phyloP scores from a whole-genome alignment of 2,888 invertebrate species.

The Hipparchia sbordonii region DNA sequence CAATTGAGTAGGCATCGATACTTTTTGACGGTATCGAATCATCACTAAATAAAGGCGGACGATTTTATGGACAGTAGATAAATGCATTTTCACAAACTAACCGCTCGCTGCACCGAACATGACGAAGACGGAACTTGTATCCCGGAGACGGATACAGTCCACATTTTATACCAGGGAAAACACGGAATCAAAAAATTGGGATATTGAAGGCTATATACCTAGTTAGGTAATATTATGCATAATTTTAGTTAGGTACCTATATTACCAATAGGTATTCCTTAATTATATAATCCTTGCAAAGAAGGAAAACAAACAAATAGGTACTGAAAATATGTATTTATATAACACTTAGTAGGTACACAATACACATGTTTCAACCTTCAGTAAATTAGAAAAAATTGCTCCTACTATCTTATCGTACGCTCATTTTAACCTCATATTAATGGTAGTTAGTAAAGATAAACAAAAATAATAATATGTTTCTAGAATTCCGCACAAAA shows the following conservation, averaged over 20 bases:
- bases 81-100: no score
- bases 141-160: no score
- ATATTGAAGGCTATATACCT: no score
- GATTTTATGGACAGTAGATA: no score
- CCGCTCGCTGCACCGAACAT: no score
- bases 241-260: not conserved
- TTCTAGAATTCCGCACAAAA: constrained; percentile 1
- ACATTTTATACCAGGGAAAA: no score
- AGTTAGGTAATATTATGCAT: no score
- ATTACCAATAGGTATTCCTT: not conserved
- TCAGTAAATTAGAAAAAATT: constrained; percentile 6
- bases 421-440: constrained; percentile 16
- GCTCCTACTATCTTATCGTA: constrained; percentile 4
- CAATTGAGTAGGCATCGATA: no score
- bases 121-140: no score
- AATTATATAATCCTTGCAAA: not conserved
- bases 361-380: not conserved
- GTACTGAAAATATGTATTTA: not conserved
- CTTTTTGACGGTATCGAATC: no score
- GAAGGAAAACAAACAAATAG: constrained; percentile 7
- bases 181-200: no score
- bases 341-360: not conserved
- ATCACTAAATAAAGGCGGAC: no score
- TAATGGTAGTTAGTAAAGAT: constrained; percentile 1
- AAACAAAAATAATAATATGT: not conserved